These are phyloP conservation scores for Acanthoscelides obtectus DNA, from an alignment of 2,888 invertebrate species.

Conservation along the genomic window DNA sequence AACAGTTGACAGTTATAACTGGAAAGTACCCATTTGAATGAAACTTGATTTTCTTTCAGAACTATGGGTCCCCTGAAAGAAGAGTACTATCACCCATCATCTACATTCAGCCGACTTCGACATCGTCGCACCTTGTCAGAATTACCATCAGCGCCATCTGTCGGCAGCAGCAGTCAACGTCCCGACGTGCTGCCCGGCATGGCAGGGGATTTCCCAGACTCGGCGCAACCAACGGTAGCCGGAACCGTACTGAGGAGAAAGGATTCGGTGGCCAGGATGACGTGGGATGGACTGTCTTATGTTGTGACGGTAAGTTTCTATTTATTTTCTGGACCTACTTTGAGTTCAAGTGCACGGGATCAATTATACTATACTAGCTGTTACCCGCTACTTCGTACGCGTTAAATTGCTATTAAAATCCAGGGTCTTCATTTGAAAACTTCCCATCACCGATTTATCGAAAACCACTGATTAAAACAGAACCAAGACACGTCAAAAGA, in stretches of 20 bases:
- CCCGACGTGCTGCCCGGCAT: slow-evolving; percentile 49
- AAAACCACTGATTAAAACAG: no score
- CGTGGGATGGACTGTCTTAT: slow-evolving; percentile 72
- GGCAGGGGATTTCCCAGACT: slow-evolving; percentile 42
- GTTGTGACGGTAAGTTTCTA: slow-evolving; percentile 65
- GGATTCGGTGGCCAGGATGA: slow-evolving; percentile 80
- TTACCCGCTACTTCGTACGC: no score
- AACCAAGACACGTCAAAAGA: no score
- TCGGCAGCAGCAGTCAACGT: slow-evolving; percentile 22
- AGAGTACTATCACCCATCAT: slow-evolving; percentile 42
- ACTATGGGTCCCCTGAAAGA: slow-evolving; percentile 53
- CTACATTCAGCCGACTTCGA: slow-evolving; percentile 21
- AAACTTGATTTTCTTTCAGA: slow-evolving; percentile 37
- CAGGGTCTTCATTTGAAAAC: no score
- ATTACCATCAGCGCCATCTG: slow-evolving; percentile 7
- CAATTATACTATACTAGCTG: no score
- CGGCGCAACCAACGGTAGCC: slow-evolving; percentile 42
- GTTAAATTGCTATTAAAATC: no score
- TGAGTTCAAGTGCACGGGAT: no score
- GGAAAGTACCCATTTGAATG: background rate
- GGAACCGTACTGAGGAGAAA: slow-evolving; percentile 51
- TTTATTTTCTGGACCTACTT: no score
- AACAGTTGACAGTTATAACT: no score
- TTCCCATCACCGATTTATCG: no score
- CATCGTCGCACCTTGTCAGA: slow-evolving; percentile 20